Base-by-base conservation (phyloP, 2,888 invertebrate genomes). In the Drosophila planitibia region DNA sequence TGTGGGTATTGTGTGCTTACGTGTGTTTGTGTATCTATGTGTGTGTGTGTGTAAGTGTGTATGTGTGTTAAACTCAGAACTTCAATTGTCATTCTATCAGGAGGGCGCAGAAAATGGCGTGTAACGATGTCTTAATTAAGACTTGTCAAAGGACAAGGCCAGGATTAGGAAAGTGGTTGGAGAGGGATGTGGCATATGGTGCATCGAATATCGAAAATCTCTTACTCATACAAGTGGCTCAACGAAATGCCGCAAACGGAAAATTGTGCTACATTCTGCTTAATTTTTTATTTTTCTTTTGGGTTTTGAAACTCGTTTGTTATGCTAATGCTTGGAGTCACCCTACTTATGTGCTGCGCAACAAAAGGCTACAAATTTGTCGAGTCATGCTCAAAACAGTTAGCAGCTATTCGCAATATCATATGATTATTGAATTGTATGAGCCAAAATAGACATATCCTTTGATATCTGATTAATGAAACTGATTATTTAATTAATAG, bases 91-190 rank as follows among this genome's bases (percentile, higher is more conserved):
- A 79, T 79, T 63, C 61, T 58, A 70, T 69, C 63, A 76, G 61
- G 64, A 70, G 69, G 57, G 65, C 77, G 65, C 58, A 67, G 71
- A 80, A 89, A 85, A 83, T 67, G 75, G 76, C 89, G 58, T 64
- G 89, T 89, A 85, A 85, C 79, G 87, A 76, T 86, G 76, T 76
- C 74, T 89, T 85, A 85, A 85, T 85, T 85, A 85, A 81, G 82
- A 62, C 47, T 55, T 70, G 61, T 63, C 87, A 76, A 70, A 74
- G 79, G 64, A 60, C 70, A 54, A 49, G 30, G 37, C 16, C 25
- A n/a, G 22, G 19, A 39, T 16, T 28, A 16, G 37, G 33, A 28
- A 37, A 22, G 25, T 1, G 22, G 32, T 25, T 9, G 16, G 7
- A 12, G 19, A 12, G n/a, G 51, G 7, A 6, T 4, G 22, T 37